Conservation (phyloP, 1,140 invertebrate species). For the Scaptodrosophila lebanonensis region DNA sequence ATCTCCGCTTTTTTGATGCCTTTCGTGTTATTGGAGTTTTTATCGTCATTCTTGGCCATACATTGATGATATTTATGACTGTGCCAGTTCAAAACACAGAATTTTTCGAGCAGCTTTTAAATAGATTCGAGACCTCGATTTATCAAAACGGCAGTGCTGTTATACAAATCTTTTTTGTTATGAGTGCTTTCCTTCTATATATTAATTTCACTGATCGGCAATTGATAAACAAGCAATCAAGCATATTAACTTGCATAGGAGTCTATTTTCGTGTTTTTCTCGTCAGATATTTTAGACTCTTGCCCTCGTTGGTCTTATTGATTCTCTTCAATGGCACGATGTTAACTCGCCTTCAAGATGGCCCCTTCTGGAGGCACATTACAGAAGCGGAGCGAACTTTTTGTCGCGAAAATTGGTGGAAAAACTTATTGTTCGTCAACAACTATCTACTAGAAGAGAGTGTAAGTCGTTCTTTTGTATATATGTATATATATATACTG, state of each 20-base stretch:
- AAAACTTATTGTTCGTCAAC: slow-evolving; percentile 82
- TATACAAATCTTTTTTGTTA: slow-evolving; percentile 79
- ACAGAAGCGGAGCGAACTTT: slow-evolving; percentile 77
- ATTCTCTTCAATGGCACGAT: slow-evolving; percentile 78
- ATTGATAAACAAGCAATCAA: slow-evolving; percentile 27
- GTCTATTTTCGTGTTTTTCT: slow-evolving; percentile 68
- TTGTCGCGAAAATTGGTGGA: slow-evolving; percentile 83
- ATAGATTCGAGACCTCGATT: slow-evolving; percentile 49
- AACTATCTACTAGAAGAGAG: slow-evolving; percentile 78
- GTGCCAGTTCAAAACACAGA: slow-evolving; percentile 58
- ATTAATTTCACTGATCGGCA: slow-evolving; percentile 77
- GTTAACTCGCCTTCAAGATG: slow-evolving; percentile 73
- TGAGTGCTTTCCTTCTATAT: slow-evolving; percentile 79
- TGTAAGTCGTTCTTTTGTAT: too few species aligned
- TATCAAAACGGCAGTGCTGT: slow-evolving; percentile 78
- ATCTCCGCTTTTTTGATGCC: slow-evolving; percentile 61
- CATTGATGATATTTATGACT: slow-evolving; percentile 49
- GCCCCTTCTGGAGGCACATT: slow-evolving; percentile 78
- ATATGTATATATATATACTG: neutral
- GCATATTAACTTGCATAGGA: slow-evolving; percentile 19
- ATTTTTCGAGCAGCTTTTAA: slow-evolving; percentile 56
- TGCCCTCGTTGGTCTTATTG: slow-evolving; percentile 78
- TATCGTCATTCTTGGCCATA: slow-evolving; percentile 57
- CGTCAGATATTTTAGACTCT: slow-evolving; percentile 78
- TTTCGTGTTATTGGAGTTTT: slow-evolving; percentile 53